Percentiles rank a stretch among this genome's conserved stretches.
Conservation (phyloP, 2,888 invertebrate genomes). For the Melanostoma mellinum region DNA sequence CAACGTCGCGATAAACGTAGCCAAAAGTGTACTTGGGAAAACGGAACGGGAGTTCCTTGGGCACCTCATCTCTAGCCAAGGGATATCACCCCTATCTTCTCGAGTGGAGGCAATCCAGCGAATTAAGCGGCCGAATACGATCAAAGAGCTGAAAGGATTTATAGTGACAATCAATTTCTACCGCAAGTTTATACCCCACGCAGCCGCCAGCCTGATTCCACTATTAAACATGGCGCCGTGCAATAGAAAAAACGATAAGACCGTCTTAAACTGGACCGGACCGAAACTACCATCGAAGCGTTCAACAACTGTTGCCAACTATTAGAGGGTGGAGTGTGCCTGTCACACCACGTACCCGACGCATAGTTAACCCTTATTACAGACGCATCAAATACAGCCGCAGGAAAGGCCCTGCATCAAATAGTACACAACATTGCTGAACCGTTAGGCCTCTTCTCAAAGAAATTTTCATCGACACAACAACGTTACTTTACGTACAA, state of each 20-base stretch:
- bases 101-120: conserved; percentile 18
- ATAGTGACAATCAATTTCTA: conserved; percentile 22
- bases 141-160: conserved; percentile 36
- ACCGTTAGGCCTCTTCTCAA: conserved; percentile 79
- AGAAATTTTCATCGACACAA: conserved; percentile 76
- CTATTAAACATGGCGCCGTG: conserved; percentile 15
- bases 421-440: conserved; percentile 73
- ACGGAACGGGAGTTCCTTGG: neutral
- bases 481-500: conserved; percentile 79
- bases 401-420: conserved; percentile 72
- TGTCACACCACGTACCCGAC: conserved; percentile 27
- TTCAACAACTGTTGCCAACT: conserved; percentile 40
- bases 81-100: conserved; percentile 7
- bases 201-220: conserved; percentile 18
- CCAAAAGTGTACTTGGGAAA: too few species aligned
- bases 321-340: conserved; percentile 17
- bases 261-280: conserved; percentile 19
- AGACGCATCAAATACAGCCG: conserved; percentile 43
- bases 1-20: too few species aligned
- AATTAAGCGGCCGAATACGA: conserved; percentile 16
- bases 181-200: conserved; percentile 28
- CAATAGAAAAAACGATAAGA: conserved; percentile 33
- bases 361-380: conserved; percentile 29
- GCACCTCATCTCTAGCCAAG: conserved; percentile 21
- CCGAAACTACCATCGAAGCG: conserved; percentile 1